Evolutionary conservation across 2,113 vertebrate species (phyloP).

Genomic region (Nycticryphes semicollaris): DNA sequence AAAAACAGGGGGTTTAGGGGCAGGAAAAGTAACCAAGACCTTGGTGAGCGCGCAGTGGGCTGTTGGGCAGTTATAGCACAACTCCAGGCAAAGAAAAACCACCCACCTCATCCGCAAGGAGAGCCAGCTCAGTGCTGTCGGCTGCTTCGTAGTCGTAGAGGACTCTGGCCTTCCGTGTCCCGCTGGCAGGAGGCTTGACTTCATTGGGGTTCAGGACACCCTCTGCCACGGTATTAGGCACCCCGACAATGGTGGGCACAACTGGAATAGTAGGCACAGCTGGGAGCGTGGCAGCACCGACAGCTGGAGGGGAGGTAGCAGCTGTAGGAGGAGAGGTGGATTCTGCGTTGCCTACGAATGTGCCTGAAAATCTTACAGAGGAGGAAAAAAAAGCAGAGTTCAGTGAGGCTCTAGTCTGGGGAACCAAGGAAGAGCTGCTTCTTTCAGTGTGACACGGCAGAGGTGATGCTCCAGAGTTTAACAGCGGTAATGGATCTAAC

Average conservation of each 20-base stretch:
- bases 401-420: background rate
- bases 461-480: background rate
- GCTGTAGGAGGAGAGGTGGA: slow-evolving; percentile 64
- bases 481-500: rapidly evolving
- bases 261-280: slow-evolving; percentile 75
- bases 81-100: background rate
- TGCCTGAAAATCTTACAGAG: slow-evolving; percentile 83
- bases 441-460: background rate
- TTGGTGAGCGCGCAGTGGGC: background rate
- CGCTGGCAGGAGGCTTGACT: slow-evolving; percentile 87
- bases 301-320: slow-evolving; percentile 63
- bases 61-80: background rate
- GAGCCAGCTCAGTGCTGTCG: slow-evolving; percentile 91
- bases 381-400: background rate
- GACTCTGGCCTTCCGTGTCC: slow-evolving; percentile 92
- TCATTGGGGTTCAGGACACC: slow-evolving; percentile 83
- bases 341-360: slow-evolving; percentile 81
- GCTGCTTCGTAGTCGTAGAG: slow-evolving; percentile 95
- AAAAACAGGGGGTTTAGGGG: background rate
- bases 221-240: slow-evolving; percentile 72
- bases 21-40: background rate
- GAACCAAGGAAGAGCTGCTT: background rate
- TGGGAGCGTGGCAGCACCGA: slow-evolving; percentile 44
- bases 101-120: slow-evolving; percentile 93
- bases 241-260: slow-evolving; percentile 55